Percentiles rank a stretch among this genome's conserved stretches.
Evolutionary conservation across 2,113 vertebrate genomes (phyloP).

Genomic region (Sylvietta virens): DNA sequence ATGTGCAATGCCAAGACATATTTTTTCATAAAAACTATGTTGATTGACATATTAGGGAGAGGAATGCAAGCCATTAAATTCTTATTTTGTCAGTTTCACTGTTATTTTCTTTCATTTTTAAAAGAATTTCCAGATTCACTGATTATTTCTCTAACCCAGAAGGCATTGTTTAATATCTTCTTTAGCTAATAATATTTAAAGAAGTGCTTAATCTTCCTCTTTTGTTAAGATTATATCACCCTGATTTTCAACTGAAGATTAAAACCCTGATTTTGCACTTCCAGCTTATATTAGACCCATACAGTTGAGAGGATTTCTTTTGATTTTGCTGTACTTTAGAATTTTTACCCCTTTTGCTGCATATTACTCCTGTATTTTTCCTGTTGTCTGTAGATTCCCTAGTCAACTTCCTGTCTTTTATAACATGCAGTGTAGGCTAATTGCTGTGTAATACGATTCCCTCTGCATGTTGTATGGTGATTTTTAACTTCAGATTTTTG

Average conservation of each 20-base stretch:
- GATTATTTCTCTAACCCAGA: not conserved
- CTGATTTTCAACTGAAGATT: not conserved
- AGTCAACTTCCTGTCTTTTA: not conserved
- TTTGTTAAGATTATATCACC: not conserved
- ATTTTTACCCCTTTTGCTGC: not conserved
- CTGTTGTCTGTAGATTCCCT: not conserved
- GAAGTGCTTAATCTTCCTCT: not conserved
- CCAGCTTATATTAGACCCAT: not conserved
- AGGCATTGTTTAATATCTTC: not conserved
- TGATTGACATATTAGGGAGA: not conserved
- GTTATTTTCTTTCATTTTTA: not conserved
- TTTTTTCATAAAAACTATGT: not conserved
- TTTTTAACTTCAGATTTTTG: not conserved
- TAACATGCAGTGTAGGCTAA: not conserved
- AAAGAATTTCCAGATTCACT: not conserved
- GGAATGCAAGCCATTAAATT: not conserved
- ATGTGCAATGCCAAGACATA: not conserved
- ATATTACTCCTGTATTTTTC: not conserved
- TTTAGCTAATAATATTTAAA: not conserved
- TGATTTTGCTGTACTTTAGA: not conserved
- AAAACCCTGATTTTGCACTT: not conserved
- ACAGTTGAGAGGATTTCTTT: not conserved
- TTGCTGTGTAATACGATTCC: not conserved
- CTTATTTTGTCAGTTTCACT: not conserved
- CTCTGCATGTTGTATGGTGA: not conserved